Conservation (phyloP, 2,888 invertebrate species). For the Melanchra persicariae region DNA sequence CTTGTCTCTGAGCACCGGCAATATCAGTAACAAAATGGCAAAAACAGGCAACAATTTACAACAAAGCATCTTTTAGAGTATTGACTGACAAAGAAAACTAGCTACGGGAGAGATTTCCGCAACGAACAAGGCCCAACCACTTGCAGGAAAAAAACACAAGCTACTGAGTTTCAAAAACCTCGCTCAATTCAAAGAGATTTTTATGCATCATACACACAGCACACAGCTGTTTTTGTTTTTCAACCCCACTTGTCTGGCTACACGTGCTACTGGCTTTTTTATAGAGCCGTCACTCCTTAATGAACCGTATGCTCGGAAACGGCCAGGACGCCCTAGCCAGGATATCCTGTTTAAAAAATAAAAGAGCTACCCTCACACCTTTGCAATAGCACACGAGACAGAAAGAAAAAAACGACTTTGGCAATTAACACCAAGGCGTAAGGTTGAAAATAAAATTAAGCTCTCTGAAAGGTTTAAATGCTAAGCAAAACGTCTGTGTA, state of each 20-base stretch:
- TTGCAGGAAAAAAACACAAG: conserved; percentile 36
- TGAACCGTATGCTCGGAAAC: conserved; percentile 85
- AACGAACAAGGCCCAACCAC: conserved; percentile 35
- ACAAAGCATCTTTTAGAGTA: background rate
- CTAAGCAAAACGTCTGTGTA: conserved; percentile 27
- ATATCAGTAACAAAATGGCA: conserved; percentile 1
- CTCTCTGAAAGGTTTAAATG: conserved; percentile 44
- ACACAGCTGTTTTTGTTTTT: conserved; percentile 69
- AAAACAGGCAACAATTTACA: conserved; percentile 33
- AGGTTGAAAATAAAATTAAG: conserved; percentile 66
- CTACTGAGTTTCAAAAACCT: conserved; percentile 41
- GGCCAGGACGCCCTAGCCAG: conserved; percentile 80
- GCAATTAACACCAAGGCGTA: conserved; percentile 39
- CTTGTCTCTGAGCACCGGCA: no score
- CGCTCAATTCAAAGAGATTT: conserved; percentile 42
- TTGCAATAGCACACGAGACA: conserved; percentile 61
- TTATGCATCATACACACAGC: conserved; percentile 45
- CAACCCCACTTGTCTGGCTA: conserved; percentile 77
- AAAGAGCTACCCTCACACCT: conserved; percentile 86
- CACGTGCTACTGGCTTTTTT: conserved; percentile 85
- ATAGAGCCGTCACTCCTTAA: conserved; percentile 78
- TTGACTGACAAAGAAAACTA: conserved; percentile 26
- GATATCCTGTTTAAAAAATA: conserved; percentile 89
- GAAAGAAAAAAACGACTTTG: conserved; percentile 53
- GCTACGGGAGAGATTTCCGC: conserved; percentile 13